These are phyloP conservation scores for Pteropus rufus DNA, from an alignment of 2,797 vertebrate species.

Conservation along the genomic window DNA sequence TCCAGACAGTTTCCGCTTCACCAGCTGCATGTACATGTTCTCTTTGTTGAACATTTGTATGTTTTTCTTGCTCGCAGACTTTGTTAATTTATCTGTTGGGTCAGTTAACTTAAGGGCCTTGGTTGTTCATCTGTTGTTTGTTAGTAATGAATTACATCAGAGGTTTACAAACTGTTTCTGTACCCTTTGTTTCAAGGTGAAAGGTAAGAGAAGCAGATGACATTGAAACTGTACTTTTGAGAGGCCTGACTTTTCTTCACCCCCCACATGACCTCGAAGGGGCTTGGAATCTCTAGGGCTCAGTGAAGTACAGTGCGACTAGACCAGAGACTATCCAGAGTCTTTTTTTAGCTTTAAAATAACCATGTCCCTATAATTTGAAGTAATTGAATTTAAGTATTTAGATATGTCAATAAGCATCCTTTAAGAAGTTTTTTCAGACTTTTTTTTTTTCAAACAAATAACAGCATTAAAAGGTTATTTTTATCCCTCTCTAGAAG, in stretches of 20 bases:
- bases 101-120: background rate
- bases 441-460: background rate
- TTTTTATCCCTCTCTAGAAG: slow-evolving; percentile 77
- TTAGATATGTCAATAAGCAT: slow-evolving; percentile 4
- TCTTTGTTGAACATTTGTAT: background rate
- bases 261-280: background rate
- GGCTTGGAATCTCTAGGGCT: background rate
- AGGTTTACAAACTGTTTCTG: background rate
- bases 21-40: background rate
- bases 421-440: slow-evolving; percentile 1
- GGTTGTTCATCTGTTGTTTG: background rate
- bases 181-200: background rate
- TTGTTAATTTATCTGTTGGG: background rate
- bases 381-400: background rate
- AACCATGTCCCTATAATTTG: background rate
- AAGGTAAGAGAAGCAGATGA: background rate
- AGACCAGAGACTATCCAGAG: background rate
- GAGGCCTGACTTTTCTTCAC: background rate
- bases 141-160: background rate
- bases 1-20: background rate
- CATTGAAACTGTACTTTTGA: background rate
- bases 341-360: background rate
- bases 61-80: background rate
- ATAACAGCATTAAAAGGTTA: background rate
- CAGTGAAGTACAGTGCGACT: background rate